Evolutionary conservation across 2,888 invertebrate species (phyloP).

Genomic region (Diaperis boleti): DNA sequence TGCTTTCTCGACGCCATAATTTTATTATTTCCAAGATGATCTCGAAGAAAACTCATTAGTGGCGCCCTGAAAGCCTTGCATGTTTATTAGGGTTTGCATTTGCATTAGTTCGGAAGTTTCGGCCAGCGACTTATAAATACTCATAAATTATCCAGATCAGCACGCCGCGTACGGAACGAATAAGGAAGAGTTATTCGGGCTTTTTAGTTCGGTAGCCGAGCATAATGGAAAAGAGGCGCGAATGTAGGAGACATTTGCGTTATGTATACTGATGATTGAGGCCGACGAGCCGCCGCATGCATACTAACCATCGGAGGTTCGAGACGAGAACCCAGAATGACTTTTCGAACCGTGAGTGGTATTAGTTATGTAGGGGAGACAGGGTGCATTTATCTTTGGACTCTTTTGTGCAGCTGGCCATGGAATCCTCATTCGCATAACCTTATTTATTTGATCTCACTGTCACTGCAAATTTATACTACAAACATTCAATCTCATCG

Average conservation of each 20-base stretch:
- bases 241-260: constrained; percentile 62
- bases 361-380: constrained; percentile 49
- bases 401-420: constrained; percentile 15
- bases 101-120: too few relatives aligned
- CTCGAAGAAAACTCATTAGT: constrained; percentile 31
- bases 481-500: too few relatives aligned
- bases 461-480: too few relatives aligned
- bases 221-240: constrained; percentile 61
- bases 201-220: constrained; percentile 58
- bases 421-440: too few relatives aligned
- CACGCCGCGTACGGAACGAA: constrained; percentile 52
- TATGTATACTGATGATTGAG: constrained; percentile 62
- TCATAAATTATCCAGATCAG: constrained; percentile 61
- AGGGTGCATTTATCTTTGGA: constrained; percentile 46
- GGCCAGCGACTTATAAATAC: constrained; percentile 55
- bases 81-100: too few relatives aligned
- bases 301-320: constrained; percentile 51
- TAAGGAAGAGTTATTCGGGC: constrained; percentile 61
- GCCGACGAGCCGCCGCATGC: constrained; percentile 54
- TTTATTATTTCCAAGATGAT: constrained; percentile 45
- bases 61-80: constrained; percentile 1
- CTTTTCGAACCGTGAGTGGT: constrained; percentile 49
- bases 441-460: too few relatives aligned
- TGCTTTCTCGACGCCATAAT: constrained; percentile 50
- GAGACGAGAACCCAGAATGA: constrained; percentile 44